Percentiles rank a stretch among this genome's conserved stretches.
These are phyloP conservation scores for Ctenoplectra terminalis DNA, from an alignment of 1,140 invertebrate species.

Conservation along the genomic window DNA sequence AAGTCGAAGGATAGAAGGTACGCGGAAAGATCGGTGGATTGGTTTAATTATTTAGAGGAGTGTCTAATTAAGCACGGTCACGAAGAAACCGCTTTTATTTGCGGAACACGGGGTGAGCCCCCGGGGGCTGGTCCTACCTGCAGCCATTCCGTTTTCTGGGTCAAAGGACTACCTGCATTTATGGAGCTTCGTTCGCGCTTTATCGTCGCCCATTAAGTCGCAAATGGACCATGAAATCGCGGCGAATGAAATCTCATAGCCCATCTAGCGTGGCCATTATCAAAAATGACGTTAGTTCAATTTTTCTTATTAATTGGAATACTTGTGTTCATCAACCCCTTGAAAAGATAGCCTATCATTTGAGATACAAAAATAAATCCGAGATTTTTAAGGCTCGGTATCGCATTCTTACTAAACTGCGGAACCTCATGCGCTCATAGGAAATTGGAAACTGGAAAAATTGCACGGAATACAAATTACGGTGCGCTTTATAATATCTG, in stretches of 20 bases:
- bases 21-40: neutral
- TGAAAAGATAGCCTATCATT: too few species aligned
- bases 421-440: too few species aligned
- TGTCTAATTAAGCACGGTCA: neutral
- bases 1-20: too few species aligned
- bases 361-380: too few species aligned
- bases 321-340: too few species aligned
- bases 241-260: constrained; percentile 8
- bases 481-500: too few species aligned
- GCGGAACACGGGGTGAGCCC: neutral
- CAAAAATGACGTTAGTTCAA: neutral
- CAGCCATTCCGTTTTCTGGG: constrained; percentile 17
- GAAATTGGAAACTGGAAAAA: too few species aligned
- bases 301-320: neutral
- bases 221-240: constrained; percentile 24
- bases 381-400: too few species aligned
- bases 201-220: constrained; percentile 3
- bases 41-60: constrained; percentile 5
- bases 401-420: too few species aligned
- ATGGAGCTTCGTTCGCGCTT: constrained; percentile 13
- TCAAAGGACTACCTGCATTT: constrained; percentile 9
- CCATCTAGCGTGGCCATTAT: neutral
- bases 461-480: too few species aligned
- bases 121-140: constrained; percentile 15
- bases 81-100: constrained; percentile 3